A percentile compares a stretch with the other conserved stretches of the same genome.
These are phyloP conservation scores for Ovis canadensis DNA, from an alignment of 2,113 vertebrate genomes.

Conservation along the genomic window DNA sequence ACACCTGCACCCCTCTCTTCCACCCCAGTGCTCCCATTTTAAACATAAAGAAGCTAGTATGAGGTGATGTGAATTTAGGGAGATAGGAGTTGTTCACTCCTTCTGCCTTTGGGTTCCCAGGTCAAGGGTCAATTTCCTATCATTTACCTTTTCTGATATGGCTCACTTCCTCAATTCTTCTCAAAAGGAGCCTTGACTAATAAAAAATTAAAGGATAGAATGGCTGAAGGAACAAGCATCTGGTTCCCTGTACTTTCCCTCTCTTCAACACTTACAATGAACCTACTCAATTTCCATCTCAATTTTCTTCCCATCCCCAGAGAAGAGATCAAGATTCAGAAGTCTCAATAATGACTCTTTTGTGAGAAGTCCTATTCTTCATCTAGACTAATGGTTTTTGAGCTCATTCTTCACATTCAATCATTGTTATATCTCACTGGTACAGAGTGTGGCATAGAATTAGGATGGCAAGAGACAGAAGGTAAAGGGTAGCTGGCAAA, in stretches of 20 bases:
- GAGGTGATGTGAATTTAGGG: not conserved
- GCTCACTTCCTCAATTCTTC: not conserved
- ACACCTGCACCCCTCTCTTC: fast-evolving
- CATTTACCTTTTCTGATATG: not conserved
- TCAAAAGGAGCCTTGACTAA: not conserved
- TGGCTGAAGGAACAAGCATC: not conserved
- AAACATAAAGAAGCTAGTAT: not conserved
- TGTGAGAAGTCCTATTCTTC: not conserved
- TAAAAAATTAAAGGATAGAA: not conserved
- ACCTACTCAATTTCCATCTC: not conserved
- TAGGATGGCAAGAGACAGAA: not conserved
- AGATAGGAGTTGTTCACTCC: not conserved
- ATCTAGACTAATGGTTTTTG: not conserved
- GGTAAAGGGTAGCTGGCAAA: not conserved
- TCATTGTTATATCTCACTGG: not conserved
- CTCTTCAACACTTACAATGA: not conserved
- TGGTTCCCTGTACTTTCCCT: not conserved
- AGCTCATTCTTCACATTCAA: not conserved
- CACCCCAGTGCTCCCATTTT: not conserved
- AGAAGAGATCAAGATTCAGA: not conserved
- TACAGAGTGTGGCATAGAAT: not conserved
- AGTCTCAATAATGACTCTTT: not conserved
- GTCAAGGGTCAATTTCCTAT: not conserved
- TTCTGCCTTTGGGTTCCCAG: not conserved
- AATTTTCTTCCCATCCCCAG: not conserved